Evolutionary conservation across 2,888 invertebrate genomes (phyloP).

Genomic region (Patella ulyssiponensis): DNA sequence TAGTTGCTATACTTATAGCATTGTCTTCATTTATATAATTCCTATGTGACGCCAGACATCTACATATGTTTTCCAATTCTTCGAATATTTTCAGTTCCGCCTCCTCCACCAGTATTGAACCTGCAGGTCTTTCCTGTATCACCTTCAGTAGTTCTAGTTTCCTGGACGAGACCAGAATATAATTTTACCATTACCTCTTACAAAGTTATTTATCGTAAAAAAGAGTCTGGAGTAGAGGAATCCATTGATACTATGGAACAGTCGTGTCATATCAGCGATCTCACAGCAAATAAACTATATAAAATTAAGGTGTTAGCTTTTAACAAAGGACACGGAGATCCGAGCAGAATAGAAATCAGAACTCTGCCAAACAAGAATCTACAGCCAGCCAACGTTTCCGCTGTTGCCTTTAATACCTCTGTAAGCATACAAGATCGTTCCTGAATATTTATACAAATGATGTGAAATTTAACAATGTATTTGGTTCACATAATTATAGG

Average conservation of each 20-base stretch:
- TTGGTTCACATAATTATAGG: too few relatives aligned
- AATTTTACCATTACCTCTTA: conserved; percentile 35
- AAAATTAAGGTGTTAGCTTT: conserved; percentile 19
- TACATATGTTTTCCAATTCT: too few relatives aligned
- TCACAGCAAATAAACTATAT: conserved; percentile 23
- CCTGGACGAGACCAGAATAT: conserved; percentile 41
- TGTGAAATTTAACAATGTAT: too few relatives aligned
- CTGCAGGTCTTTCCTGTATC: conserved; percentile 36
- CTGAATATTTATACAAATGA: neutral
- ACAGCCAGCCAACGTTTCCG: conserved; percentile 38
- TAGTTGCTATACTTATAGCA: too few relatives aligned
- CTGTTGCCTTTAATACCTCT: conserved; percentile 32
- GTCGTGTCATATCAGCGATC: conserved; percentile 19
- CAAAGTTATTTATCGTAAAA: conserved; percentile 26
- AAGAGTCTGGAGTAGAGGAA: neutral
- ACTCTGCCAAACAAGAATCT: conserved; percentile 35
- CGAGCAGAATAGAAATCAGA: conserved; percentile 21
- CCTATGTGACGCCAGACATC: too few relatives aligned
- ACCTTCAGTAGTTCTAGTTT: conserved; percentile 31
- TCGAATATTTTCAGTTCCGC: conserved; percentile 27
- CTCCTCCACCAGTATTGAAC: conserved; percentile 33
- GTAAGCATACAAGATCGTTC: conserved; percentile 22
- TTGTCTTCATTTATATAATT: too few relatives aligned
- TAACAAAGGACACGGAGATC: conserved; percentile 15
- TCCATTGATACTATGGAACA: conserved; percentile 18